Evolutionary conservation across 2,113 vertebrate species (phyloP).

Genomic region (Tragelaphus scriptus): DNA sequence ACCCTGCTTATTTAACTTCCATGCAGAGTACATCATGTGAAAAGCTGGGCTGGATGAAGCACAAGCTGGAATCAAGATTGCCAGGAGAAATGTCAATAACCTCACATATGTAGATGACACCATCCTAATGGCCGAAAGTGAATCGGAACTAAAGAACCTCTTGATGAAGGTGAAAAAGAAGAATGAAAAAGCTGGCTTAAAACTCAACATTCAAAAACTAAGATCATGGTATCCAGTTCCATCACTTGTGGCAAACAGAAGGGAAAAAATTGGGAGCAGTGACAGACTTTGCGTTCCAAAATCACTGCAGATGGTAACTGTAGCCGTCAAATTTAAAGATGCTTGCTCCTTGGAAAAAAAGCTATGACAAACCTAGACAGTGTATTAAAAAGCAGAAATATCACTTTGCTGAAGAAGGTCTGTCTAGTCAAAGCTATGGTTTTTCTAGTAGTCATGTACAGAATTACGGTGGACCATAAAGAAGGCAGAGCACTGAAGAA

Average conservation of each 20-base stretch:
- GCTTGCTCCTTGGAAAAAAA: neutral
- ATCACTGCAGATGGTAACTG: neutral
- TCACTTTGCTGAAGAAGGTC: neutral
- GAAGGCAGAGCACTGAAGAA: accelerated
- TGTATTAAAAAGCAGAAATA: neutral
- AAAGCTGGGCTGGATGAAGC: neutral
- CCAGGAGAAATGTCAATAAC: neutral
- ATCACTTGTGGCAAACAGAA: neutral
- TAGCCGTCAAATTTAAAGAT: neutral
- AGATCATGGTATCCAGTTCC: neutral
- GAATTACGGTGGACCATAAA: no score
- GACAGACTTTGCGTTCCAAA: neutral
- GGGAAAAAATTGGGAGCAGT: neutral
- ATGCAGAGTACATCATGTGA: neutral
- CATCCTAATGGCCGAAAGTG: neutral
- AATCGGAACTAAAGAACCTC: accelerated
- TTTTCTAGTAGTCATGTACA: neutral
- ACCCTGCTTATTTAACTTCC: neutral
- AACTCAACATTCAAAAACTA: neutral
- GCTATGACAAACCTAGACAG: neutral
- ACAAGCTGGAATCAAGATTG: neutral
- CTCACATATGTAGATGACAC: neutral
- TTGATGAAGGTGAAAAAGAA: neutral
- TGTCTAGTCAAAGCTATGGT: neutral
- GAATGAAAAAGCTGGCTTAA: neutral